Evolutionary conservation across 2,113 vertebrate species (phyloP).

Genomic region (Ornithorhynchus anatinus): DNA sequence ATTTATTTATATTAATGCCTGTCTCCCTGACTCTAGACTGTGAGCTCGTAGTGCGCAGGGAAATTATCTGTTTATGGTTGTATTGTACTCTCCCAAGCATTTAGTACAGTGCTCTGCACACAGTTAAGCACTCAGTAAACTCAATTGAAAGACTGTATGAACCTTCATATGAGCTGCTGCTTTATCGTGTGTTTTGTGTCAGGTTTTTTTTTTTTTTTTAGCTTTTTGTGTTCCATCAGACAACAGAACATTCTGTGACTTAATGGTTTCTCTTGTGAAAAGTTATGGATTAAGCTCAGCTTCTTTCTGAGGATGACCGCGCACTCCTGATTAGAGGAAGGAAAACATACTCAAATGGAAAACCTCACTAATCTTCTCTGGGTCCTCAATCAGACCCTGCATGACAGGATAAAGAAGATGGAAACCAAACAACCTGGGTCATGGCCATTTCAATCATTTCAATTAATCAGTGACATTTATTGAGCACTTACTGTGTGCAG

Average conservation of each 20-base stretch:
- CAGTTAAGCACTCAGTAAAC: no score
- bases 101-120: no score
- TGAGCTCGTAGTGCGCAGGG: no score
- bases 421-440: slow-evolving; percentile 71
- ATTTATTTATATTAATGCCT: no score
- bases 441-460: slow-evolving; percentile 75
- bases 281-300: slow-evolving; percentile 75
- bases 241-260: slow-evolving; percentile 65
- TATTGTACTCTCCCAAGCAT: no score
- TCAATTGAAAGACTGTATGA: slow-evolving; percentile 40
- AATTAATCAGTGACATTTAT: no score
- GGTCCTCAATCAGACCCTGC: slow-evolving; percentile 62
- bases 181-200: slow-evolving; percentile 51
- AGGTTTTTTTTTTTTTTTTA: slow-evolving; percentile 48
- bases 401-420: slow-evolving; percentile 72
- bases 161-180: slow-evolving; percentile 42
- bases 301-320: slow-evolving; percentile 68
- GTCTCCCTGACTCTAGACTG: no score
- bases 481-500: no score
- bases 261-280: slow-evolving; percentile 75
- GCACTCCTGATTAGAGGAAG: slow-evolving; percentile 74
- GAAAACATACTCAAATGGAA: slow-evolving; percentile 77
- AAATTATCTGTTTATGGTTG: no score
- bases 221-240: slow-evolving; percentile 66
- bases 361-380: slow-evolving; percentile 75